phyloP scores from a whole-genome alignment of 1,140 invertebrate species.

The Trigoniulus corallinus region DNA sequence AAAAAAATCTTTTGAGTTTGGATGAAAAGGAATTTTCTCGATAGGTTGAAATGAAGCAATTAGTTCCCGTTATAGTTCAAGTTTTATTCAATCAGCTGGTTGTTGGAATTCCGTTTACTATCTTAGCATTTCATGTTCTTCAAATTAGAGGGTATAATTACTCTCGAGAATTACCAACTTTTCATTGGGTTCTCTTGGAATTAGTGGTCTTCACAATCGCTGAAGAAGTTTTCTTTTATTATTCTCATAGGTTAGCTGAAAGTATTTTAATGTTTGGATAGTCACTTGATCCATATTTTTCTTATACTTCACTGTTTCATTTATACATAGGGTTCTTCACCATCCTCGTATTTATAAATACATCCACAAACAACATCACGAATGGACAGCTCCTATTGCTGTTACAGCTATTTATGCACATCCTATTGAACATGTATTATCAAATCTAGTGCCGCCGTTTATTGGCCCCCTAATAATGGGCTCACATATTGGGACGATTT shows the following conservation, averaged over 20 bases:
- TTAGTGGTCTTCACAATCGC: conserved; percentile 55
- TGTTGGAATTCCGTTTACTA: conserved; percentile 45
- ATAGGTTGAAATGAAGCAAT: conserved; percentile 12
- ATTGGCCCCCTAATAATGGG: conserved; percentile 62
- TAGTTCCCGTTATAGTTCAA: conserved; percentile 40
- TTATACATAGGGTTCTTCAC: conserved; percentile 46
- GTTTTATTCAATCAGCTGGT: conserved; percentile 64
- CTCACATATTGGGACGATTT: conserved; percentile 62
- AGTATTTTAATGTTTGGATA: not conserved
- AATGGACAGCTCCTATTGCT: conserved; percentile 70
- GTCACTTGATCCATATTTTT: not conserved
- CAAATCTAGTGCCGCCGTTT: conserved; percentile 61
- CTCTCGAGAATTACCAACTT: conserved; percentile 54
- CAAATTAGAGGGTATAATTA: conserved; percentile 45
- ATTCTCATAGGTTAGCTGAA: conserved; percentile 59
- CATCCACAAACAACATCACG: conserved; percentile 72
- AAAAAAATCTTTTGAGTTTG: not conserved
- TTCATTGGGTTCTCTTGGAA: conserved; percentile 65
- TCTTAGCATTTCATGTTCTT: conserved; percentile 44
- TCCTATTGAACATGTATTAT: conserved; percentile 68
- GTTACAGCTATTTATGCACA: conserved; percentile 73
- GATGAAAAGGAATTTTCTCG: not conserved
- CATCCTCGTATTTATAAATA: conserved; percentile 55
- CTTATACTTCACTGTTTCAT: not conserved
- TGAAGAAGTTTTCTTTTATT: conserved; percentile 74